Percentiles rank a stretch among this genome's conserved stretches.
Conservation (phyloP, 1,140 invertebrate genomes). For the Condylostylus longicornis region DNA sequence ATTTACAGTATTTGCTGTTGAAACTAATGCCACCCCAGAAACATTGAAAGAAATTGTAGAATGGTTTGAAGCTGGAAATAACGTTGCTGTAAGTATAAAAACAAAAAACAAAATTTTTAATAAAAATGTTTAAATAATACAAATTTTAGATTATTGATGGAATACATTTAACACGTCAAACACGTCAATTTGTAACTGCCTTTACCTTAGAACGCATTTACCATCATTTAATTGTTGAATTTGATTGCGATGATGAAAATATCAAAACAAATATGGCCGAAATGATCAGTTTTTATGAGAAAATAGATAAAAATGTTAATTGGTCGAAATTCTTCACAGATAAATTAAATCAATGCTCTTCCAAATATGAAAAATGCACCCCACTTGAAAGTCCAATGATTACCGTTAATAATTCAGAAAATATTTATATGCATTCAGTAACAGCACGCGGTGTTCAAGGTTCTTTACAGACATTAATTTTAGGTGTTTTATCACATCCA, state of each 20-base stretch:
- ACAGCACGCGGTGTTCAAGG: conserved; percentile 9
- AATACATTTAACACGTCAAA: conserved; percentile 70
- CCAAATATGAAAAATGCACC: conserved; percentile 32
- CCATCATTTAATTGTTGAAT: conserved; percentile 84
- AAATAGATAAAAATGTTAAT: conserved; percentile 58
- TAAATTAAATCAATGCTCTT: conserved; percentile 20
- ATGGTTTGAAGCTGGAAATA: conserved; percentile 60
- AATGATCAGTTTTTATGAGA: conserved; percentile 80
- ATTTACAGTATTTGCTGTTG: conserved; percentile 26
- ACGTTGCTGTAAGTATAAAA: conserved; percentile 55
- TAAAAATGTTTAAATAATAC: neutral
- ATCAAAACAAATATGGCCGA: conserved; percentile 76
- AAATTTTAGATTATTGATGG: conserved; percentile 70
- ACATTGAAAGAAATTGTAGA: conserved; percentile 68
- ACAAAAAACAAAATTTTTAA: conserved; percentile 3
- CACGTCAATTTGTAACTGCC: conserved; percentile 63
- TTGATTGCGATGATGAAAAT: conserved; percentile 69
- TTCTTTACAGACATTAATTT: conserved; percentile 5
- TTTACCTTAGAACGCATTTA: conserved; percentile 57
- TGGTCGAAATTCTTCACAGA: conserved; percentile 4
- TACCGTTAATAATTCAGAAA: conserved; percentile 35
- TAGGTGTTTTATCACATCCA: conserved; percentile 5
- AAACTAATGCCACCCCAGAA: conserved; percentile 58
- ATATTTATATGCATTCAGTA: conserved; percentile 11
- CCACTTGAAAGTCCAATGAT: conserved; percentile 27